These are phyloP conservation scores for Tor tambroides DNA, from an alignment of 2,113 vertebrate species.

Conservation along the genomic window DNA sequence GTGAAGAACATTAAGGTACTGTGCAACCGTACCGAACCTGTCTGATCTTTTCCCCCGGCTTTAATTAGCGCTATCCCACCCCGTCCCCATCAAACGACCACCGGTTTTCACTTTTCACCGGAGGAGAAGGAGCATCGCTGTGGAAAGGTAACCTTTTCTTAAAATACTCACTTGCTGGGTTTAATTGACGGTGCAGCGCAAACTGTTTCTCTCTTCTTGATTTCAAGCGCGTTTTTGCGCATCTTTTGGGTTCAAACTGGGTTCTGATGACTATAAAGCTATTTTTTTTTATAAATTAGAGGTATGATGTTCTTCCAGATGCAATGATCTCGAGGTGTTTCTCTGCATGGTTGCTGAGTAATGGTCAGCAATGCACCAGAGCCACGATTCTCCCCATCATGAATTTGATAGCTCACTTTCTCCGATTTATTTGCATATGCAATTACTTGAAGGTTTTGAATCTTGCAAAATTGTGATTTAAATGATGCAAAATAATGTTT, in stretches of 20 bases:
- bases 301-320: background rate
- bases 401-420: conserved; percentile 27
- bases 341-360: conserved; percentile 52
- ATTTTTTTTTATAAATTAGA: background rate
- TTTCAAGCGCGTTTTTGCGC: background rate
- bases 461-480: background rate
- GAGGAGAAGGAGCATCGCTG: background rate
- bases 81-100: background rate
- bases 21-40: background rate
- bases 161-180: background rate
- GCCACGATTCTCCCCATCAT: background rate
- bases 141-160: conserved; percentile 30
- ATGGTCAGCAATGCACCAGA: conserved; percentile 53
- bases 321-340: conserved; percentile 3
- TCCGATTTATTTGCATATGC: background rate
- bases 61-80: conserved; percentile 25
- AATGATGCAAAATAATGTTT: background rate
- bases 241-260: background rate
- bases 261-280: background rate
- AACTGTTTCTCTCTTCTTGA: conserved; percentile 3
- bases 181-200: background rate
- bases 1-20: conserved; percentile 24
- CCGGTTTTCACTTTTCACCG: conserved; percentile 23
- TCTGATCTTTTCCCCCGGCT: background rate
- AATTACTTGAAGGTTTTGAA: background rate